Percentiles rank a stretch among this genome's conserved stretches.
These are phyloP conservation scores for Chascanopsetta lugubris DNA, from an alignment of 2,113 vertebrate genomes.

Conservation along the genomic window DNA sequence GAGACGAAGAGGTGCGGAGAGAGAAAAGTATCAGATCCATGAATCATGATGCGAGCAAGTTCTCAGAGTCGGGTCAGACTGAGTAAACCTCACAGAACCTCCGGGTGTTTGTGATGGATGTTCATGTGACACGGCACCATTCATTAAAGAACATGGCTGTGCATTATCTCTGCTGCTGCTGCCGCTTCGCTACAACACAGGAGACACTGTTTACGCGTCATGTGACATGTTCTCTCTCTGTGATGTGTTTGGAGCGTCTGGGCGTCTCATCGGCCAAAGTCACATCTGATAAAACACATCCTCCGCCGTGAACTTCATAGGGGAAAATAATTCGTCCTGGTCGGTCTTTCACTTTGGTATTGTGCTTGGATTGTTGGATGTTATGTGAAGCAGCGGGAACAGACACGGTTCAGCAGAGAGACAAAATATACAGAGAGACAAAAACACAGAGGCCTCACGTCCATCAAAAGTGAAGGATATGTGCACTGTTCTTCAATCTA, in stretches of 20 bases:
- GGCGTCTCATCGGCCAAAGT: background rate
- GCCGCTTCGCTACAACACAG: background rate
- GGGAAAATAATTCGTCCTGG: background rate
- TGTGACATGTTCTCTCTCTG: conserved; percentile 1
- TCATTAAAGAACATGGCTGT: background rate
- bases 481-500: no score
- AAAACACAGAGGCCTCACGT: background rate
- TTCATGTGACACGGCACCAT: background rate
- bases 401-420: background rate
- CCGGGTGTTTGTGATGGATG: background rate
- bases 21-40: background rate
- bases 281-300: background rate
- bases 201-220: conserved; percentile 12
- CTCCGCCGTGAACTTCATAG: no score
- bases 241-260: conserved; percentile 11
- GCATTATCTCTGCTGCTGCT: background rate
- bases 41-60: background rate
- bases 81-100: background rate
- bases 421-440: background rate
- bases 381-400: background rate
- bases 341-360: background rate
- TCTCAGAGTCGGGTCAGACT: background rate
- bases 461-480: background rate
- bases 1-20: background rate
- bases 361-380: conserved; percentile 8